Percentiles rank a stretch among this genome's conserved stretches.
Conservation (phyloP, 1,140 invertebrate genomes). For the Anthonomus grandis region DNA sequence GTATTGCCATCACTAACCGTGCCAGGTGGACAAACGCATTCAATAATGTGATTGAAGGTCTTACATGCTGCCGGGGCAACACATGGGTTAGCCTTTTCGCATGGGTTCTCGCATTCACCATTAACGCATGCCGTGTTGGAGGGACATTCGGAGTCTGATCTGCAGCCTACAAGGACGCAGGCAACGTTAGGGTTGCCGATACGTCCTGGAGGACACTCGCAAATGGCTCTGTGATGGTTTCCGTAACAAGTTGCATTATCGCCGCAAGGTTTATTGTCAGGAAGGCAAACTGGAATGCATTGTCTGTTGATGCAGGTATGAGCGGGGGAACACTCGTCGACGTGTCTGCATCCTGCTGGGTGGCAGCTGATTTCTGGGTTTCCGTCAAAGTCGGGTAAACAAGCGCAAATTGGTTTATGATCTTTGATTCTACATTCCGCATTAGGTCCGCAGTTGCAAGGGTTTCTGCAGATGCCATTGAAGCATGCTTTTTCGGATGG, state of each 20-base stretch:
- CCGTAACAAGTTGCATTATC: constrained; percentile 67
- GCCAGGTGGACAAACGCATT: constrained; percentile 76
- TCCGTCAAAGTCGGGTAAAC: constrained; percentile 74
- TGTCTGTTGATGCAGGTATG: constrained; percentile 73
- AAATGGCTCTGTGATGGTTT: constrained; percentile 73
- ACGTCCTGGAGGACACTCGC: constrained; percentile 75
- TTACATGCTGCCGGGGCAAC: constrained; percentile 67
- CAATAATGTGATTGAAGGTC: constrained; percentile 70
- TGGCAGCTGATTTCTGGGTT: constrained; percentile 74
- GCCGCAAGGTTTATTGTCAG: constrained; percentile 52
- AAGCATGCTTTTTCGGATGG: constrained; percentile 71
- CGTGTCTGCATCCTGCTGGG: constrained; percentile 67
- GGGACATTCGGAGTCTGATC: constrained; percentile 72
- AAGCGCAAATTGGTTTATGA: constrained; percentile 82
- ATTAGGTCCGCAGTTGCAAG: constrained; percentile 77
- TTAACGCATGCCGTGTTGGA: constrained; percentile 75
- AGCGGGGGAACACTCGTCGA: constrained; percentile 71
- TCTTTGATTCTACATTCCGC: constrained; percentile 76
- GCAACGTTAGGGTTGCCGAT: constrained; percentile 75
- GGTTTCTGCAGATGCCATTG: constrained; percentile 73
- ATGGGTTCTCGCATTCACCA: constrained; percentile 74
- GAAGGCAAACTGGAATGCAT: constrained; percentile 74
- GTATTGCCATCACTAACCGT: constrained; percentile 62
- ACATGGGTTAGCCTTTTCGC: constrained; percentile 63
- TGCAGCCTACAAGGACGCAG: constrained; percentile 72